Evolutionary conservation across 2,797 vertebrate species (phyloP), one percentile per base, ranked within the genome.

Genomic region (Semotilus atromaculatus): DNA sequence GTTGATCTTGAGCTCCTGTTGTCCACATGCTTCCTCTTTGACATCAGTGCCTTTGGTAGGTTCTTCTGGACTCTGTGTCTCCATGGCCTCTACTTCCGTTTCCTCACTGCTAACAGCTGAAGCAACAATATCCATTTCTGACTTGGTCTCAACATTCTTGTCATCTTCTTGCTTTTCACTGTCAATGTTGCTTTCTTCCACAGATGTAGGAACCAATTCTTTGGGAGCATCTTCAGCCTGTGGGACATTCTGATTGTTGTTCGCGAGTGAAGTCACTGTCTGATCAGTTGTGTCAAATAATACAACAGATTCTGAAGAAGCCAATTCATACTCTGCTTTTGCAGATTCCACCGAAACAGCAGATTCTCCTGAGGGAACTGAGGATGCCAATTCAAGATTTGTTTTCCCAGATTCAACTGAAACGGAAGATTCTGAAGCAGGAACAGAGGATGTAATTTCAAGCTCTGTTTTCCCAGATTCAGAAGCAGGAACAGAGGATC

Each of bases 1-100:
- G 38, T 79, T 23, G 40, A 62, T 43, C 16, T 55, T 19, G 38
- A 53, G 18, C 74, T 53, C 66, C 40, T 62, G 45, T n/a, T 29
- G 62, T 53, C 68, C 73, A 26, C 60, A 55, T 31, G 62, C 74
- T 48, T 40, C 51, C 16, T 62, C 38, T 66, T 71, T 80, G 29
- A 74, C 70, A 31, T 88, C 82, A 45, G 8, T 81, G 67, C 18
- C 48, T 53, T 85, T 82, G 5, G 19, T 40, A 31, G 45, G 31
- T 26, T 86, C 53, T 67, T 83, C 73, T 55, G 26, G 10, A 31
- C 40, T 70, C n/a, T 53, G 51, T 18, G 66, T 68, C 45, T 84
- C 83, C 40, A 71, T 58, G 6, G 48, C 21, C 8, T 51, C 72
- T 31, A 62, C 31, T 66, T 26, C 16, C 23, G 45, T 75, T 9